Evolutionary conservation across 2,113 vertebrate species (phyloP), one percentile per base, ranked within the genome.

Genomic region (Coreoperca whiteheadi): DNA sequence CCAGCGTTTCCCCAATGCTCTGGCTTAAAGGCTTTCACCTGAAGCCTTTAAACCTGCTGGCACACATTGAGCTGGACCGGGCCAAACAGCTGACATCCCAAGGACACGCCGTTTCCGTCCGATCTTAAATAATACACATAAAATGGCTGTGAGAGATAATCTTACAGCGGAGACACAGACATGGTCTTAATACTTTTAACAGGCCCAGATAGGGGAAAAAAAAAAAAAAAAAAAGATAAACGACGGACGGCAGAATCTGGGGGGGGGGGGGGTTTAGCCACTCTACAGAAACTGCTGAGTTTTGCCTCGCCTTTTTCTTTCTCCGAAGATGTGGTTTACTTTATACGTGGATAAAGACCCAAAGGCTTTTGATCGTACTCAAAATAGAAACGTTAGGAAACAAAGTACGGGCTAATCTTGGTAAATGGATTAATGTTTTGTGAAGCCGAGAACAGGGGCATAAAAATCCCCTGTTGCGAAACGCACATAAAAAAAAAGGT

Each of bases 331-430:
- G 59, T 67, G 43, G 20, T 63, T 70, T 28, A 77, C 59, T 82
- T 79, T 16, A 41, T 51, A 43, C 18, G 5, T 1, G 37, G 39
- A 46, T 50, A 64, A 79, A 46, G 39, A 28, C 54, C 67, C 16
- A 0, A 12, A 32, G 43, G 59, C 46, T 61, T 87, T 50, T 63
- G 39, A 87, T 81, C 4, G 1, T 53, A 83, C 82, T 66, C 57
- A 75, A 85, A 92, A 90, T 85, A 91, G 86, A 89, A 91, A 72
- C 25, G 48, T 87, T 79, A 81, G 28, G 76, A 83, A 66, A 84
- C 65, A 32, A n/a, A 69, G 46, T 23, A 34, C 1, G 20, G 20
- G 43, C 66, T 87, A 77, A 88, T 89, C 82, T 88, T 8, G 5
- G 37, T 63, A 60, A 83, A 80, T 65, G 76, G 80, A 89, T 89